Evolutionary conservation across 37 sponge, comb jelly and placozoan genomes (phyloP).

Genomic region (Diacarnus erythraeanus): DNA sequence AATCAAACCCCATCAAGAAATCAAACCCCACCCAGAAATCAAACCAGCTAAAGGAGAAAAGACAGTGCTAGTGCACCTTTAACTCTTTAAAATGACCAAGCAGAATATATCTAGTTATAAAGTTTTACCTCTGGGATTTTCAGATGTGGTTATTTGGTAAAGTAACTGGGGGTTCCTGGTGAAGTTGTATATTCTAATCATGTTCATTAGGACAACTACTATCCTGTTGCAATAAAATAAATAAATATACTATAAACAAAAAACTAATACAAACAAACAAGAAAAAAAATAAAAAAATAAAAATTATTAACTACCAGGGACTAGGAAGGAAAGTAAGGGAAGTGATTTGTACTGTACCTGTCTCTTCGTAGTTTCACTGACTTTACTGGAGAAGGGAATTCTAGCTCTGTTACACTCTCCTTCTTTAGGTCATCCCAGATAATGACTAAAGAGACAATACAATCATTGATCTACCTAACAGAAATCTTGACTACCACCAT

Average conservation of each 20-base stretch:
- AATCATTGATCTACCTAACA: too few species aligned
- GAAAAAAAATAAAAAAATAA: not conserved
- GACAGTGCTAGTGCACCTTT: too few species aligned
- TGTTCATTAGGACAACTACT: conserved; percentile 66
- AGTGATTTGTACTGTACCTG: conserved; percentile 37
- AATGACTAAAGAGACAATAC: too few species aligned
- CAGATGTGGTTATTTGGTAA: conserved; percentile 67
- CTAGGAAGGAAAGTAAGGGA: not conserved
- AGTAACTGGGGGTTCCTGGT: conserved; percentile 83
- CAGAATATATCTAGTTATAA: too few species aligned
- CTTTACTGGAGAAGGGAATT: conserved; percentile 79
- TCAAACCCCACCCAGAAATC: too few species aligned
- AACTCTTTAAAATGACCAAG: too few species aligned
- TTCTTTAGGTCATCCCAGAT: conserved; percentile 96
- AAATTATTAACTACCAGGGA: not conserved
- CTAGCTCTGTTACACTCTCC: conserved; percentile 75
- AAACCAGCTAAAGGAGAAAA: too few species aligned
- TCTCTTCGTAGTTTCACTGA: conserved; percentile 87
- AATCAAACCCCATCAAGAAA: too few species aligned
- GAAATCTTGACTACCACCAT: too few species aligned
- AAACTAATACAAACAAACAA: not conserved
- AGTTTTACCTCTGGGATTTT: conserved; percentile 84
- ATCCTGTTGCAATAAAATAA: conserved; percentile 51
- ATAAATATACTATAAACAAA: not conserved
- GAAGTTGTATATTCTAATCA: conserved; percentile 80